phyloP scores from a whole-genome alignment of 1,140 invertebrate genomes.

The Leucophenga varia region DNA sequence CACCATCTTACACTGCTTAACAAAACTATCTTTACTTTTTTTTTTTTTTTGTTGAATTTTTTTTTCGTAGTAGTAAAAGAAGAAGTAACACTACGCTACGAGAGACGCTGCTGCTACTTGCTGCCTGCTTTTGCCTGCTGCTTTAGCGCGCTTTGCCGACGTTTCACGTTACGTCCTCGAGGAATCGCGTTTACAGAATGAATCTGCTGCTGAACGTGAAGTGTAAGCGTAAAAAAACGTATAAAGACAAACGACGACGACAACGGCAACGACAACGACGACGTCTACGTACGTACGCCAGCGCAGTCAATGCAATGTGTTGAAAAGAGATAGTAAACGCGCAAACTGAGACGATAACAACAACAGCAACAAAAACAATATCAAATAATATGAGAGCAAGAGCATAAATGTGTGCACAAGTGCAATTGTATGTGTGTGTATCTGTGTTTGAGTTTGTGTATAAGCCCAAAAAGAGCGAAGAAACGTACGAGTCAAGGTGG shows the following conservation, averaged over 20 bases:
- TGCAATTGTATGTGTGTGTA: constrained; percentile 20
- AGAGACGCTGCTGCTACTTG: constrained; percentile 9
- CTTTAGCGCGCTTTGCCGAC: constrained; percentile 45
- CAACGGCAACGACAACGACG: constrained; percentile 15
- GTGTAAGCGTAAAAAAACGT: constrained; percentile 56
- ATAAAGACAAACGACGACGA: constrained; percentile 30
- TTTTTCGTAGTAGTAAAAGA: constrained; percentile 19
- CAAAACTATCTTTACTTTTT: too few species aligned
- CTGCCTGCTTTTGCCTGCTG: constrained; percentile 36
- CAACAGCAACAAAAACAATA: neutral
- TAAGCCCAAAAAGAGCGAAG: constrained; percentile 29
- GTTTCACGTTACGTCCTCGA: constrained; percentile 56
- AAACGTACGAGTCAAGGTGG: constrained; percentile 18
- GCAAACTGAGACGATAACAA: constrained; percentile 5
- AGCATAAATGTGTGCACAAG: constrained; percentile 9
- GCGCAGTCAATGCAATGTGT: constrained; percentile 10
- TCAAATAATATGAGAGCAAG: constrained; percentile 13
- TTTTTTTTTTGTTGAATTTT: too few species aligned
- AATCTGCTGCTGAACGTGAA: constrained; percentile 51
- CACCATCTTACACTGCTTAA: too few species aligned
- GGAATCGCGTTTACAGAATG: constrained; percentile 57
- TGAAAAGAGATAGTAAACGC: constrained; percentile 18
- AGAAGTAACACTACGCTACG: constrained; percentile 23
- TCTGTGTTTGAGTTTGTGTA: constrained; percentile 6
- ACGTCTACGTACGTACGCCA: constrained; percentile 17